Evolutionary conservation across 2,888 invertebrate genomes (phyloP), one percentile per base, ranked within the genome.

Genomic region (Gisinianus flammeolus): DNA sequence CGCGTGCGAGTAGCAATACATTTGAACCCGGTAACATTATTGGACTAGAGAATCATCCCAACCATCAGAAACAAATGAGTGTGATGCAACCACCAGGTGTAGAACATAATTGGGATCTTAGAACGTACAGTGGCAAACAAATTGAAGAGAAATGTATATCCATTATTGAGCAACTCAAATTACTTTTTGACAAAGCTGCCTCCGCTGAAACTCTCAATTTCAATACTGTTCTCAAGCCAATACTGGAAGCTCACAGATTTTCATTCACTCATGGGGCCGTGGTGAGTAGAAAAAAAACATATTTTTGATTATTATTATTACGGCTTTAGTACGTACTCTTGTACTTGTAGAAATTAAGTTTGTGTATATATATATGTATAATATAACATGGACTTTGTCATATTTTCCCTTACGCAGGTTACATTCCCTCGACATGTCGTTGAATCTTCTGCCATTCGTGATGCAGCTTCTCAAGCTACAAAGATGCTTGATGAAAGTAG

Each of bases 341-440:
- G n/a, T n/a, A n/a, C n/a, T n/a, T n/a, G n/a, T n/a, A n/a, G n/a
- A n/a, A n/a, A n/a, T n/a, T n/a, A n/a, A n/a, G n/a, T n/a, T n/a
- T n/a, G n/a, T n/a, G n/a, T n/a, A n/a, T n/a, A n/a, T n/a, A n/a
- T n/a, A n/a, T n/a, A n/a, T n/a, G n/a, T n/a, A n/a, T n/a, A n/a
- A n/a, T n/a, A n/a, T n/a, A n/a, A n/a, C n/a, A n/a, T n/a, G n/a
- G n/a, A n/a, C n/a, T n/a, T n/a, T n/a, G n/a, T n/a, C n/a, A n/a
- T n/a, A n/a, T n/a, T n/a, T n/a, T n/a, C n/a, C n/a, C n/a, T n/a
- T n/a, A n/a, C n/a, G n/a, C n/a, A n/a, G n/a, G n/a, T 88, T 22
- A 87, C 87, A 79, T 88, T 88, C 82, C 85, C 87, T 19, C 87
- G 88, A 80, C 87, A 88, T 85, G 88, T 88, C 2, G 86, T 86